Percentiles rank a stretch among this genome's conserved stretches.
These are phyloP conservation scores for Eupithecia tripunctaria DNA, from an alignment of 2,888 invertebrate genomes.

Conservation along the genomic window DNA sequence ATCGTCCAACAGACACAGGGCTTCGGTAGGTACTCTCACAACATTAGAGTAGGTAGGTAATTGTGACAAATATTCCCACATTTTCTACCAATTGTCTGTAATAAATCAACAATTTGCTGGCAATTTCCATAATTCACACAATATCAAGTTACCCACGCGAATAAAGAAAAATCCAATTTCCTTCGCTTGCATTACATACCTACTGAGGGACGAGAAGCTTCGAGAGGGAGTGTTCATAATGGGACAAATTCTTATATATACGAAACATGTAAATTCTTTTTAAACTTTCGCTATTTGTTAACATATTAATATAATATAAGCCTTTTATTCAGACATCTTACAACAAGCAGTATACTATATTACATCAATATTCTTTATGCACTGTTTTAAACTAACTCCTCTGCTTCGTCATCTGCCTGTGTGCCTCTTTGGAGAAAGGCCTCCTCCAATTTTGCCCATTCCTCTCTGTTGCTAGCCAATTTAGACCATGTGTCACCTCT, in stretches of 20 bases:
- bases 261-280: background rate
- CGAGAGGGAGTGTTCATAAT: conserved; percentile 59
- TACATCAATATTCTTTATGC: too few relatives aligned
- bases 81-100: conserved; percentile 54
- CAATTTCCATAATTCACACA: conserved; percentile 84
- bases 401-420: too few relatives aligned
- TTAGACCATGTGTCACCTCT: too few relatives aligned
- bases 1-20: background rate
- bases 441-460: too few relatives aligned
- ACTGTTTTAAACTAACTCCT: too few relatives aligned
- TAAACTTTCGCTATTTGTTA: too few relatives aligned
- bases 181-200: conserved; percentile 69
- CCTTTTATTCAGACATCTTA: too few relatives aligned
- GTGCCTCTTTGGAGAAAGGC: too few relatives aligned
- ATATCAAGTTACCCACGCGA: conserved; percentile 79
- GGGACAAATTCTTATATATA: conserved; percentile 18
- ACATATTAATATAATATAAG: too few relatives aligned
- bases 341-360: too few relatives aligned
- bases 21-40: background rate
- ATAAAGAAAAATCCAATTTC: conserved; percentile 84
- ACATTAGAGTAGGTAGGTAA: conserved; percentile 17
- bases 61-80: conserved; percentile 37
- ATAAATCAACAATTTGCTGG: conserved; percentile 82
- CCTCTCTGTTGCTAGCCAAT: too few relatives aligned
- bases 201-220: conserved; percentile 60